Base-by-base conservation (phyloP, 1,140 invertebrate genomes). In the Augochlora pura region DNA sequence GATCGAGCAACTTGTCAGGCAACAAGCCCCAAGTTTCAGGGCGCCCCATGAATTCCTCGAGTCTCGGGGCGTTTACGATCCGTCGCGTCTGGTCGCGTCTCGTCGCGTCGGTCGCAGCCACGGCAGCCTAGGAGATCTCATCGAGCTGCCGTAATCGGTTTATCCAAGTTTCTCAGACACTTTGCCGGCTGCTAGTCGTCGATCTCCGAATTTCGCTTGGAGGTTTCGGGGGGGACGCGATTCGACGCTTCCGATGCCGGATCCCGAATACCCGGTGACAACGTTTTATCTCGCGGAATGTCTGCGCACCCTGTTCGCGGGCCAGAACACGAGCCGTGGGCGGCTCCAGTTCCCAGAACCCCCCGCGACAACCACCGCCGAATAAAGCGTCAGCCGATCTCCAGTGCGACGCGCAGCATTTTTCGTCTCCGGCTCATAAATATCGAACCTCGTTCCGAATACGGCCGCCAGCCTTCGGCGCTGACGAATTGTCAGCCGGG, bases 401-500 rank as follows among this genome's bases (percentile, higher is more conserved):
- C n/a, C 16, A 14, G 80, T 59, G 71, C 64, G 23, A 23, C 39
- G 74, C 62, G 70, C 77, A 72, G 69, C 66, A 82, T 86, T 85
- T 82, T 72, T 82, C 83, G 67, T 39, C 66, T 59, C 9, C 54
- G 49, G 60, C 69, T 85, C 79, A 71, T 85, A 81, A 81, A 78
- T 85, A 85, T 85, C 73, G 38, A 72, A 32, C 65, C 52, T 60
- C 25, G 54, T 42, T 32, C 39, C 38, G 54, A 32, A 32, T 4
- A 18, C 21, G 16, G 21, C 21, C 21, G 5, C 1, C 54, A 16
- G 14, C 9, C 9, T n/a, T n/a, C 52, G 5, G 16, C 52, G 12
- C 14, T 8, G 8, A 46, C 21, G n/a, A 62, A 69, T 62, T 46
- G 64, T 60, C 27, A 57, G 5, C 2, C 49, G 14, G 23, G 57